Evolutionary conservation across 2,113 vertebrate genomes (phyloP), one percentile per base, ranked within the genome.

Genomic region (Cnemophilus loriae): DNA sequence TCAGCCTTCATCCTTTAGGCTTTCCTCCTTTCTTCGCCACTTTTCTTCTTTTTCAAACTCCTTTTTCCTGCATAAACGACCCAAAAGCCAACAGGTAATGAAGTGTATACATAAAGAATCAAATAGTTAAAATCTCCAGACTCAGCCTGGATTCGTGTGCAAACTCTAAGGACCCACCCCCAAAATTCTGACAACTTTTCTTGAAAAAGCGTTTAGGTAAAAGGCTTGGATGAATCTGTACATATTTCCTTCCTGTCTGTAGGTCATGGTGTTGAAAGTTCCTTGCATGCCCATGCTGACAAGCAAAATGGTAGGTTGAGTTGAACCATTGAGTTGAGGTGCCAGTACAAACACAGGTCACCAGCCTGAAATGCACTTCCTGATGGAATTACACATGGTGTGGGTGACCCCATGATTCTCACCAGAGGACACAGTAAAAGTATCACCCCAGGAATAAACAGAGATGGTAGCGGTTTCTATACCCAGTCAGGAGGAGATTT

Each of bases 1-100:
- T 97, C 95, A 93, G 90, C 89, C 95, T 97, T 97, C 97, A 97
- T 96, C 94, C 87, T 95, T 92, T 61, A 97, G 96, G 95, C 80
- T 81, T 89, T 96, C 76, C 10, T 70, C 8, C 46, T 90, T 95
- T 59, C 56, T 82, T 95, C 93, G 93, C 82, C 90, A 6, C 3
- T 0, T 90, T 39, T 77, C 84, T 93, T 46, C 44, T 93, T 33
- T 96, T 96, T 97, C 42, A 82, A 93, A 44, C 39, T 63, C 78
- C 79, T 8, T 75, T 95, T 70, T 94, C 68, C 52, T 81, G 21
- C 70, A 82, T 93, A 87, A 94, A 61, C 84, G 84, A 41, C 46
- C 75, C 75, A 87, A 93, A 93, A 95, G 52, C 76, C 93, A 97
- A 68, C 81, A 93, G 61, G 59, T 70, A 95, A 65, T 88, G 42